phyloP scores from a whole-genome alignment of 2,797 vertebrate genomes.

The Poeciliopsis presidionis region DNA sequence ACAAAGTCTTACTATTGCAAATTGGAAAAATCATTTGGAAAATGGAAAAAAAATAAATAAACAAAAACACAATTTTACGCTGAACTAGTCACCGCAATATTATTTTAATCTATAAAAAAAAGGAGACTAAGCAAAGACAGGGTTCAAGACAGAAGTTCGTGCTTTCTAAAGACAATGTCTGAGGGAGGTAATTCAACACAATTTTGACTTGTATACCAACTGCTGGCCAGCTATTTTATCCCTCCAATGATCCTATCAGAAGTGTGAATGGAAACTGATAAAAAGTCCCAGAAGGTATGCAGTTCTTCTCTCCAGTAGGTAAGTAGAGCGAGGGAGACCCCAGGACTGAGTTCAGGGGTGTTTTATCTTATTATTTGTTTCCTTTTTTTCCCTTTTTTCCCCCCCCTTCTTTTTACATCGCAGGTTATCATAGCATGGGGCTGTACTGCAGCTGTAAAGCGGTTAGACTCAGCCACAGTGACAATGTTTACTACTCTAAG shows the following conservation, averaged over 20 bases:
- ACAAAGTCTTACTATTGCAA: background rate
- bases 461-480: slow-evolving; percentile 57
- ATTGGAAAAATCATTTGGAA: background rate
- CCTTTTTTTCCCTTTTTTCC: slow-evolving; percentile 3
- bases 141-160: background rate
- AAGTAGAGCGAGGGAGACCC: background rate
- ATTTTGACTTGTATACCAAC: slow-evolving; percentile 15
- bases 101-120: background rate
- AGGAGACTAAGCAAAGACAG: background rate
- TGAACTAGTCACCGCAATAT: background rate
- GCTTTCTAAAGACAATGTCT: background rate
- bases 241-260: slow-evolving; percentile 9
- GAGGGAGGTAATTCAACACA: slow-evolving; percentile 8
- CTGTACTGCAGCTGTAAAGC: slow-evolving; percentile 66
- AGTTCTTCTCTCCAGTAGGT: slow-evolving; percentile 5
- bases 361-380: slow-evolving; percentile 37
- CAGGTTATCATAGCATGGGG: slow-evolving; percentile 70
- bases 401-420: slow-evolving; percentile 51
- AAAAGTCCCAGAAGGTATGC: background rate
- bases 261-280: slow-evolving; percentile 12
- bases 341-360: slow-evolving; percentile 3
- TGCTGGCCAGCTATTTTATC: slow-evolving; percentile 10
- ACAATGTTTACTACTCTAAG: slow-evolving; percentile 76
- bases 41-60: background rate
- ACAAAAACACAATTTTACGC: background rate